Conservation (phyloP, 1,140 invertebrate species). For the Temnothorax longispinosus region DNA sequence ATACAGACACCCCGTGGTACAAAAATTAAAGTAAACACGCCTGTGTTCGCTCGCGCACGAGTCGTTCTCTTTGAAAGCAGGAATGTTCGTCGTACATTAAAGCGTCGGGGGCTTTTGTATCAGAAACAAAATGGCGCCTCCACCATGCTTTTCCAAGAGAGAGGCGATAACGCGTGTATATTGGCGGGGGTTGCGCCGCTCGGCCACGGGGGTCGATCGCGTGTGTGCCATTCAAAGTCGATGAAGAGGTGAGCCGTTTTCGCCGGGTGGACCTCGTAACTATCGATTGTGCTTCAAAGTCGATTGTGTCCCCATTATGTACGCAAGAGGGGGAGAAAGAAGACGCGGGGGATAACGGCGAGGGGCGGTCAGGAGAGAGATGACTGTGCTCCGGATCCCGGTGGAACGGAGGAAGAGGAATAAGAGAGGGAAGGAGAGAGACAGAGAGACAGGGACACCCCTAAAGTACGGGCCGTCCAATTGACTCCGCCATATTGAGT, state of each 20-base stretch:
- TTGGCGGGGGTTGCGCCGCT: slow-evolving; percentile 49
- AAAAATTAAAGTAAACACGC: neutral
- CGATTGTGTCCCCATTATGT: slow-evolving; percentile 77
- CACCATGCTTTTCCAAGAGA: slow-evolving; percentile 6
- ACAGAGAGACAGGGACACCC: slow-evolving; percentile 67
- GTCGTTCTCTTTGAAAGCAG: slow-evolving; percentile 20
- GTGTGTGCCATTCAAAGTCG: slow-evolving; percentile 70
- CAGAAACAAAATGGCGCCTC: slow-evolving; percentile 66
- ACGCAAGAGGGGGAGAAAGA: slow-evolving; percentile 64
- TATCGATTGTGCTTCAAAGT: slow-evolving; percentile 79
- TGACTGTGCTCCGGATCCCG: slow-evolving; percentile 42
- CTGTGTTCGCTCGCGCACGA: neutral
- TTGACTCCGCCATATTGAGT: slow-evolving; percentile 84
- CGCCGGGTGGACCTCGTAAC: slow-evolving; percentile 70
- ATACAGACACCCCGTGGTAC: neutral
- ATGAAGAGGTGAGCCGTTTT: slow-evolving; percentile 73
- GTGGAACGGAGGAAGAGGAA: slow-evolving; percentile 62
- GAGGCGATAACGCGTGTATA: slow-evolving; percentile 49
- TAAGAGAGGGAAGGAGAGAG: slow-evolving; percentile 58
- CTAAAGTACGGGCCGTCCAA: slow-evolving; percentile 79
- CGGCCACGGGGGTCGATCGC: slow-evolving; percentile 54
- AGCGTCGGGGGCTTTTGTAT: slow-evolving; percentile 15
- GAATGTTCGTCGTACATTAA: slow-evolving; percentile 40
- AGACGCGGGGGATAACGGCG: slow-evolving; percentile 38
- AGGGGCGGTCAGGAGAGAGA: neutral